A percentile compares a stretch with the other conserved stretches of the same genome.
These are phyloP conservation scores for Melanotaenia duboulayi DNA, from an alignment of 2,113 vertebrate genomes.

Conservation along the genomic window DNA sequence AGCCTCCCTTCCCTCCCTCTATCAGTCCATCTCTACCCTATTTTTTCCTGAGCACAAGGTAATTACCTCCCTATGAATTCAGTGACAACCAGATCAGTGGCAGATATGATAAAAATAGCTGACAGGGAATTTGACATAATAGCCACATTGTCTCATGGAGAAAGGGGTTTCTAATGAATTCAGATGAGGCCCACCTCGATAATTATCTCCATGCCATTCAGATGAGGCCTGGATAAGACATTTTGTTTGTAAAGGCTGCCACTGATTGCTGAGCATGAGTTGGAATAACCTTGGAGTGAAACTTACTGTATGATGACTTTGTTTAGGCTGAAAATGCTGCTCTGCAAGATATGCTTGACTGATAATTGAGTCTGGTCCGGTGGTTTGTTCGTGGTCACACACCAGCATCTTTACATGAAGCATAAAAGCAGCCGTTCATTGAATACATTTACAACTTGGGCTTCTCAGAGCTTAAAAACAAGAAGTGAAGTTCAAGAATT, in stretches of 20 bases:
- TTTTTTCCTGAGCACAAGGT: slow-evolving; percentile 64
- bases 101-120: slow-evolving; percentile 80
- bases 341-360: slow-evolving; percentile 64
- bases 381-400: slow-evolving; percentile 10
- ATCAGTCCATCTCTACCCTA: slow-evolving; percentile 35
- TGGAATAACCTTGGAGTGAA: slow-evolving; percentile 68
- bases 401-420: slow-evolving; percentile 41
- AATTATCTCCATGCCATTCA: slow-evolving; percentile 76
- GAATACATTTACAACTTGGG: slow-evolving; percentile 49
- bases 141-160: slow-evolving; percentile 75
- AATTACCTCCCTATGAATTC: slow-evolving; percentile 75
- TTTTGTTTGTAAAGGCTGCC: slow-evolving; percentile 70
- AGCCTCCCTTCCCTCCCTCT: slow-evolving; percentile 31
- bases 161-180: slow-evolving; percentile 75
- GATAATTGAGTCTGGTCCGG: slow-evolving; percentile 47
- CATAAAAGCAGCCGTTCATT: slow-evolving; percentile 59
- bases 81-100: slow-evolving; percentile 66
- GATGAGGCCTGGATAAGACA: slow-evolving; percentile 66
- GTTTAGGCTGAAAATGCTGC: slow-evolving; percentile 54
- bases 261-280: slow-evolving; percentile 48
- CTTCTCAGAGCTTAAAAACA: slow-evolving; percentile 35
- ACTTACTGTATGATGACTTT: slow-evolving; percentile 71
- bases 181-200: slow-evolving; percentile 65
- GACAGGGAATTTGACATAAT: slow-evolving; percentile 80
- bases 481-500: slow-evolving; percentile 32